These are phyloP conservation scores for Tachyglossus aculeatus DNA, from an alignment of 2,797 vertebrate genomes.

Conservation along the genomic window DNA sequence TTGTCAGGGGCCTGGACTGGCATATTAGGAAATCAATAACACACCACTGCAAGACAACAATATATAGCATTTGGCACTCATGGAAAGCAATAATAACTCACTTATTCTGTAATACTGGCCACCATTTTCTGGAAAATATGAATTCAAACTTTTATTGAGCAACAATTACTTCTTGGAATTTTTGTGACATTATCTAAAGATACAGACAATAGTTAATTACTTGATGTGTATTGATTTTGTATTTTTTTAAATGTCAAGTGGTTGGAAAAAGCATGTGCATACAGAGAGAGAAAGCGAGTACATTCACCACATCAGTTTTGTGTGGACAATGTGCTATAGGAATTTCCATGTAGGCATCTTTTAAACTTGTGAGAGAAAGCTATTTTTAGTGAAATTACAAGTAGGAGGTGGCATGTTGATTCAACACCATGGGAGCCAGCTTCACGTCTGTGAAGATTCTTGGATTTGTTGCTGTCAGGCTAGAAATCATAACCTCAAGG, in stretches of 20 bases:
- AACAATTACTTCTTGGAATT: too few species aligned
- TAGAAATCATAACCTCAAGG: conserved; percentile 52
- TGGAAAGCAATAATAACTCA: too few species aligned
- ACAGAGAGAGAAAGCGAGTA: too few species aligned
- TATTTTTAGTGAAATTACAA: conserved; percentile 63
- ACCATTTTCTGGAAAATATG: too few species aligned
- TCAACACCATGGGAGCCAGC: conserved; percentile 49
- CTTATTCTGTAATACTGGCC: too few species aligned
- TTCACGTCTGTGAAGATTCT: conserved; percentile 40
- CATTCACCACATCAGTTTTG: conserved; percentile 38
- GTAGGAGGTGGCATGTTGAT: conserved; percentile 51
- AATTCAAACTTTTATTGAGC: too few species aligned
- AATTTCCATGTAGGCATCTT: conserved; percentile 51
- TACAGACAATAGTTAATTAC: too few species aligned
- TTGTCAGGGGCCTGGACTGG: too few species aligned
- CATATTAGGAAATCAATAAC: too few species aligned
- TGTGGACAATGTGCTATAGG: conserved; percentile 38
- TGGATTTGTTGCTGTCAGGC: conserved; percentile 66
- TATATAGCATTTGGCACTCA: too few species aligned
- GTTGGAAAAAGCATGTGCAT: neutral
- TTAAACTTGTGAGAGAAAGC: conserved; percentile 48
- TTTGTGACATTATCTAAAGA: too few species aligned
- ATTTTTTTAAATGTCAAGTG: conserved; percentile 3
- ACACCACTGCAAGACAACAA: too few species aligned
- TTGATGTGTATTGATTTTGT: neutral